phyloP scores from a whole-genome alignment of 2,888 invertebrate genomes.

The Melieria omissa region DNA sequence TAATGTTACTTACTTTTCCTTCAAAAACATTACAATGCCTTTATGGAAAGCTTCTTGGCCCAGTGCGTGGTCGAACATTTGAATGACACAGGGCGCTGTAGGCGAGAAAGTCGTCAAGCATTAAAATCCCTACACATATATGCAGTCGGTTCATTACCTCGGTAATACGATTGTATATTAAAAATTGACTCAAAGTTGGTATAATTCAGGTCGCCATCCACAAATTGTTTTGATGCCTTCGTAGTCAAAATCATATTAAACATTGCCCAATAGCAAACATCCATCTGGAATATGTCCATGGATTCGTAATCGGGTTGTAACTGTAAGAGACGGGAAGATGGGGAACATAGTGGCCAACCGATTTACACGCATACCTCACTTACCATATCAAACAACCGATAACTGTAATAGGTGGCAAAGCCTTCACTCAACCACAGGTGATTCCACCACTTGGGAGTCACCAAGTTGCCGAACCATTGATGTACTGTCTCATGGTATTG shows the following conservation, averaged over 20 bases:
- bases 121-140: too few species aligned
- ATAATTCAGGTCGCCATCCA: too few species aligned
- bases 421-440: conserved; percentile 81
- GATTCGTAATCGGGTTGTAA: conserved; percentile 75
- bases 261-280: conserved; percentile 53
- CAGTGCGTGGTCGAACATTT: conserved; percentile 65
- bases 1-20: conserved; percentile 64
- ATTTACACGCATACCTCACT: not conserved
- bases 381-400: conserved; percentile 61
- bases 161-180: too few species aligned
- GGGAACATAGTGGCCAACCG: not conserved
- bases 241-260: too few species aligned
- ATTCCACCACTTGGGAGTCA: conserved; percentile 78
- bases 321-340: conserved; percentile 61
- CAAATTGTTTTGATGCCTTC: too few species aligned
- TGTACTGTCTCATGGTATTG: conserved; percentile 75
- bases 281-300: conserved; percentile 70
- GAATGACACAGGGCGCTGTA: conserved; percentile 58
- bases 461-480: conserved; percentile 84
- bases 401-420: conserved; percentile 70
- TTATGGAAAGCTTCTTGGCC: conserved; percentile 58
- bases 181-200: too few species aligned
- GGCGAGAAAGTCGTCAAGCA: not conserved
- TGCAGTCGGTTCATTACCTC: too few species aligned
- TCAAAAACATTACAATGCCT: conserved; percentile 54